A percentile compares a stretch with the other conserved stretches of the same genome.
phyloP scores from a whole-genome alignment of 1,140 invertebrate species.

The Leptinotarsa lineolata region DNA sequence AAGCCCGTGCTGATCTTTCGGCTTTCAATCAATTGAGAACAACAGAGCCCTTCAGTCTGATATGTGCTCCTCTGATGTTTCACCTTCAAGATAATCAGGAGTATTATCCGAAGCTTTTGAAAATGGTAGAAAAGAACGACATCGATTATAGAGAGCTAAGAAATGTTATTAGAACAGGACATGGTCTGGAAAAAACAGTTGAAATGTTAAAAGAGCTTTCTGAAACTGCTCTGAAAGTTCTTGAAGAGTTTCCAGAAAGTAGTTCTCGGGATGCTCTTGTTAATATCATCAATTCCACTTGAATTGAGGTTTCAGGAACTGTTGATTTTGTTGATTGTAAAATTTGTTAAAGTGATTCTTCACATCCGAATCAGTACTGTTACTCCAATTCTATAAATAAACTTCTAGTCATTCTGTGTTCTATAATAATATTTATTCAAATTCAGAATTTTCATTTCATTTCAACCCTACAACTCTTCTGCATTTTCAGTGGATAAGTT shows the following conservation, averaged over 20 bases:
- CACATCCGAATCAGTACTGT: not conserved
- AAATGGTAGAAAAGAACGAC: constrained; percentile 69
- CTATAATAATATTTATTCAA: not conserved
- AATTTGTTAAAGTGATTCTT: not conserved
- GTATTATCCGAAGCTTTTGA: constrained; percentile 72
- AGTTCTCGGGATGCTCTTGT: constrained; percentile 73
- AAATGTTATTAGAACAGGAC: constrained; percentile 59
- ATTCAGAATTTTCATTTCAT: not conserved
- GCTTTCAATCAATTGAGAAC: constrained; percentile 34
- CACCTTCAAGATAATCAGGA: constrained; percentile 75
- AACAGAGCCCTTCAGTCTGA: constrained; percentile 65
- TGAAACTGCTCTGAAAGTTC: constrained; percentile 70
- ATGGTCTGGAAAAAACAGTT: constrained; percentile 72
- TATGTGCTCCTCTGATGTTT: constrained; percentile 82
- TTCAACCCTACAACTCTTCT: too few species aligned
- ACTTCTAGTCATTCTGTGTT: too few species aligned
- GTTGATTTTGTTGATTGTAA: not conserved
- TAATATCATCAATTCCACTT: constrained; percentile 66
- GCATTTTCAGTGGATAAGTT: too few species aligned
- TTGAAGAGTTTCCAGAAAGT: constrained; percentile 72
- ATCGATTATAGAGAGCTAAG: constrained; percentile 70
- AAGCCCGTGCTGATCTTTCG: constrained; percentile 67
- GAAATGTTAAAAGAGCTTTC: constrained; percentile 76
- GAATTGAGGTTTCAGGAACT: constrained; percentile 5
- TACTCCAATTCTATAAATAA: too few species aligned